These are phyloP conservation scores for Holocentrus rufus DNA, from an alignment of 2,797 vertebrate species.

Conservation along the genomic window DNA sequence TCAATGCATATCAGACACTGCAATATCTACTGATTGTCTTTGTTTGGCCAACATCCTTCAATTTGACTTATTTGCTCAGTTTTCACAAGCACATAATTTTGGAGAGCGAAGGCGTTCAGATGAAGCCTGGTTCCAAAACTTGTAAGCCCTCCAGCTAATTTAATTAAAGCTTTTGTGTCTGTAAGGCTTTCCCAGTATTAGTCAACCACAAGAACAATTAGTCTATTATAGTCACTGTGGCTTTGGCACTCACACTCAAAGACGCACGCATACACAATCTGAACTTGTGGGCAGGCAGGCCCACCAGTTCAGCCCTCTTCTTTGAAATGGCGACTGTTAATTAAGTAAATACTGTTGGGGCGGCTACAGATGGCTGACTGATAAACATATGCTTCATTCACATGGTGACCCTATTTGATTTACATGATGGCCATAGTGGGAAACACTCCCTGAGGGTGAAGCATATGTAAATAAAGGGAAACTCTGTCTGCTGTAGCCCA, in stretches of 20 bases:
- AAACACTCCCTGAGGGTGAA: not conserved
- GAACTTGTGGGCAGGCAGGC: not conserved
- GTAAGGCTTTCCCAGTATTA: slow-evolving; percentile 49
- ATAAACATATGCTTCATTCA: not conserved
- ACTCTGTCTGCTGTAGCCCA: not conserved
- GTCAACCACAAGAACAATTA: slow-evolving; percentile 55
- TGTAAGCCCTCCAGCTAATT: slow-evolving; percentile 64
- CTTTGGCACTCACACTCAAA: slow-evolving; percentile 12
- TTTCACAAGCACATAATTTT: slow-evolving; percentile 39
- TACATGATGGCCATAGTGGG: no score
- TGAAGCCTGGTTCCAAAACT: slow-evolving; percentile 48
- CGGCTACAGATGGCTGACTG: not conserved
- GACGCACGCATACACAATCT: not conserved
- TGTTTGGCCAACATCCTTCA: slow-evolving; percentile 25
- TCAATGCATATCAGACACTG: slow-evolving; percentile 32
- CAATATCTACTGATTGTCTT: slow-evolving; percentile 1
- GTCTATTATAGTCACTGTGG: slow-evolving; percentile 31
- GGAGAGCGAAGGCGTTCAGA: slow-evolving; percentile 22
- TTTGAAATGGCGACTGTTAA: slow-evolving; percentile 19
- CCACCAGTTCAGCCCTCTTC: slow-evolving; percentile 4
- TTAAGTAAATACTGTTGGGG: slow-evolving; percentile 17
- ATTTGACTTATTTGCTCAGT: not conserved
- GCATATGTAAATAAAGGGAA: not conserved
- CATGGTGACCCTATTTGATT: not conserved
- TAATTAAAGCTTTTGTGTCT: slow-evolving; percentile 61